Conservation (phyloP, 2,797 vertebrate species). For the Poeciliopsis gracilis region DNA sequence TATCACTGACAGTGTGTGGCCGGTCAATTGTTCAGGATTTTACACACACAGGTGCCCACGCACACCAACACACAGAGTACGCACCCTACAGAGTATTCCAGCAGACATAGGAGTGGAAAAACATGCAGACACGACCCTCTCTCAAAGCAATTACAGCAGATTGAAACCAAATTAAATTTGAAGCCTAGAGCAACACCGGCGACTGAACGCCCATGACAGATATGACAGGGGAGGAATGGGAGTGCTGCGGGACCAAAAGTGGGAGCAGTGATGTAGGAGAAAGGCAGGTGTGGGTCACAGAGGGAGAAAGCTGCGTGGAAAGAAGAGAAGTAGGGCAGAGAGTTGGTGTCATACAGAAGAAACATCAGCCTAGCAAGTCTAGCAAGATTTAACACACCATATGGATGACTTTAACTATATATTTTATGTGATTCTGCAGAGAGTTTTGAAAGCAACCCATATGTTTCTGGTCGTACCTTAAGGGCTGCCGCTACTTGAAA, state of each 20-base stretch:
- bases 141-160: slow-evolving; percentile 86
- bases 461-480: slow-evolving; percentile 32
- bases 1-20: slow-evolving; percentile 65
- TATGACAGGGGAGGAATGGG: slow-evolving; percentile 68
- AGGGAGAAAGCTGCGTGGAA: slow-evolving; percentile 65
- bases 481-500: slow-evolving; percentile 15
- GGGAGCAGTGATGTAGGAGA: slow-evolving; percentile 53
- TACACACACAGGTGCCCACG: slow-evolving; percentile 49
- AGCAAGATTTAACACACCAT: slow-evolving; percentile 20
- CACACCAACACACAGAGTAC: slow-evolving; percentile 22
- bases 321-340: slow-evolving; percentile 51
- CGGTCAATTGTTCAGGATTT: slow-evolving; percentile 59
- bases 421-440: slow-evolving; percentile 26
- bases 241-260: slow-evolving; percentile 50
- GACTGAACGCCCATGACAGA: slow-evolving; percentile 76
- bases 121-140: slow-evolving; percentile 75
- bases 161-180: slow-evolving; percentile 86
- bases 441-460: slow-evolving; percentile 15
- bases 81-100: slow-evolving; percentile 44
- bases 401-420: slow-evolving; percentile 21
- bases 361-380: slow-evolving; percentile 33
- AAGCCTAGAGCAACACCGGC: slow-evolving; percentile 79
- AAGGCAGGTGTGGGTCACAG: slow-evolving; percentile 64
- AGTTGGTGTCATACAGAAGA: slow-evolving; percentile 29
- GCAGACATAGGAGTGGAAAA: slow-evolving; percentile 64